Evolutionary conservation across 1,140 invertebrate genomes (phyloP), one percentile per base, ranked within the genome.

Genomic region (Bactericera cockerelli): DNA sequence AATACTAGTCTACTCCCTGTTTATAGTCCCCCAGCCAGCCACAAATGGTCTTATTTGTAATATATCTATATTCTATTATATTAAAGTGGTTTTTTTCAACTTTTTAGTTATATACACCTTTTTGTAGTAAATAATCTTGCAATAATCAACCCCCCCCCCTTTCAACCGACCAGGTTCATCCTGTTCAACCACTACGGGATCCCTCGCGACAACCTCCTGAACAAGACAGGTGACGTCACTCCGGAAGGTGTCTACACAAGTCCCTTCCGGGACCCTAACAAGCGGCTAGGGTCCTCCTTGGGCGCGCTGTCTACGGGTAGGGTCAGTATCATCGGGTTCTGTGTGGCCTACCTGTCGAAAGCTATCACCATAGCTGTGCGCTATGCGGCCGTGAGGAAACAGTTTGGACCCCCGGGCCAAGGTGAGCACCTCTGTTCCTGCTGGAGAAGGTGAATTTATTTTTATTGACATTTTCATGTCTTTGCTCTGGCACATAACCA

Each of bases 391-490:
- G 84, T 87, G 0, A 75, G 94, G 39, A 84, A 79, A 71, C 94
- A 98, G 74, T 98, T 68, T 63, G 66, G 67, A 14, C 62, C 96
- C 73, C 89, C 89, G 3, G 73, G 80, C 11, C 70, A 75, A 14
- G 70, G 76, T 38, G 73, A 77, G 58, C 91, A 95, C n/a, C n/a
- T 75, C 75, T 85, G 56, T 81, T 92, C 24, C 83, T 96, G 53
- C 73, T 98, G 57, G 91, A 96, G 71, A n/a, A n/a, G n/a, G n/a
- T n/a, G n/a, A n/a, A n/a, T n/a, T n/a, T n/a, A n/a, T n/a, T n/a
- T n/a, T n/a, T 97, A 97, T 75, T n/a, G n/a, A n/a, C 89, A 89
- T 70, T 73, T 90, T 55, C 89, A 89, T 72, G 79, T n/a, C n/a
- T n/a, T n/a, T n/a, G n/a, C n/a, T n/a, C n/a, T n/a, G n/a, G n/a